A percentile compares a stretch with the other conserved stretches of the same genome.
These are phyloP conservation scores for Corvus cornix DNA, from an alignment of 2,113 vertebrate genomes.

Conservation along the genomic window DNA sequence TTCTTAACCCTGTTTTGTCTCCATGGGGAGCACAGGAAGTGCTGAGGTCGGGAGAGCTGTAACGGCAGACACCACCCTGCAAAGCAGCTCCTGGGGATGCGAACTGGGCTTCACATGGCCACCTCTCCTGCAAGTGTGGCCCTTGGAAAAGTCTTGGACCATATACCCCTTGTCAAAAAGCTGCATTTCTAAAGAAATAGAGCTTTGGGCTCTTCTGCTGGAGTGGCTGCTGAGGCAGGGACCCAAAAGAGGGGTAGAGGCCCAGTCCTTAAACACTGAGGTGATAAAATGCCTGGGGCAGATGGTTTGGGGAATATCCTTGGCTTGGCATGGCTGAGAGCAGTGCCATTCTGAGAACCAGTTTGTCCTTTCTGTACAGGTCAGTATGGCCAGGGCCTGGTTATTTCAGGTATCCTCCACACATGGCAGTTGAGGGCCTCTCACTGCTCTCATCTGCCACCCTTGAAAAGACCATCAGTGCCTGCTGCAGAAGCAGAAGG, in stretches of 20 bases:
- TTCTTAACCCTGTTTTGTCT: neutral
- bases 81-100: neutral
- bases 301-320: neutral
- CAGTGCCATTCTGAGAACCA: neutral
- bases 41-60: neutral
- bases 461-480: neutral
- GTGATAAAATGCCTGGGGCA: neutral
- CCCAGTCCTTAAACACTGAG: neutral
- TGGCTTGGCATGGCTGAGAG: neutral
- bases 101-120: neutral
- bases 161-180: neutral
- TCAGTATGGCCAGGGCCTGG: neutral
- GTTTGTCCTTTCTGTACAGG: neutral
- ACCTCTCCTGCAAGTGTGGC: neutral
- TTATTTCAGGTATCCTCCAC: neutral
- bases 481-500: neutral
- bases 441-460: neutral
- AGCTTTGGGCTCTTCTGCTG: neutral
- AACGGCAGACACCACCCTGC: neutral
- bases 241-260: neutral
- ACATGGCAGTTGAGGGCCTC: accelerated
- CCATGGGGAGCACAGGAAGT: neutral
- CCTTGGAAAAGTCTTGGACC: neutral
- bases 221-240: neutral
- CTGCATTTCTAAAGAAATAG: neutral